These are phyloP conservation scores for Ictidomys tridecemlineatus DNA, from an alignment of 2,113 vertebrate genomes.

Conservation along the genomic window DNA sequence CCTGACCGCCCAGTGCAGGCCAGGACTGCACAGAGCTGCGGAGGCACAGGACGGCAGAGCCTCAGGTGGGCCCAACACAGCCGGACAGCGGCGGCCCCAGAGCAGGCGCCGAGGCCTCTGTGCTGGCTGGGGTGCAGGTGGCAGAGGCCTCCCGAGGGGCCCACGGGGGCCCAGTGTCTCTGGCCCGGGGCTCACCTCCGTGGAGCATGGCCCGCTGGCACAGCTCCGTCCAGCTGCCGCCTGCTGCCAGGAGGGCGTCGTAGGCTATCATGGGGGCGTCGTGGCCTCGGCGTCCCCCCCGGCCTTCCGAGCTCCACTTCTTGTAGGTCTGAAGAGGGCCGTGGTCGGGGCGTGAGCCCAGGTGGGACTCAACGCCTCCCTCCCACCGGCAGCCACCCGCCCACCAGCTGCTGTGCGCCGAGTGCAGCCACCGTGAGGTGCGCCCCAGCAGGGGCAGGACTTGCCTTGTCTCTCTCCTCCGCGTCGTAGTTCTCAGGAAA, in stretches of 20 bases:
- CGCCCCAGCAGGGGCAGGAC: neutral
- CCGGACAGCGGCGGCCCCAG: no score
- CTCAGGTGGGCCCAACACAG: neutral
- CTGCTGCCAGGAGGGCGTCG: slow-evolving; percentile 94
- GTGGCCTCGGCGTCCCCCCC: slow-evolving; percentile 93
- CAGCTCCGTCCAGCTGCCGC: slow-evolving; percentile 92
- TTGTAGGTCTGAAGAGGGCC: slow-evolving; percentile 90
- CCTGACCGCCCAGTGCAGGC: neutral
- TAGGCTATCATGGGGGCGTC: slow-evolving; percentile 99
- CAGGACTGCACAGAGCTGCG: neutral
- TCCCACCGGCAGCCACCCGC: no score
- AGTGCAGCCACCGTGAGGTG: no score
- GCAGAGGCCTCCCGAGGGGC: no score
- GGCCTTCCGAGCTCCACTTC: slow-evolving; percentile 97
- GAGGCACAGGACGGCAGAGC: neutral
- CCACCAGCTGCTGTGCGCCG: no score
- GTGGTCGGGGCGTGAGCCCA: accelerated
- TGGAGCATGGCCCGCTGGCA: slow-evolving; percentile 97
- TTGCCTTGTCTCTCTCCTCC: slow-evolving; percentile 95
- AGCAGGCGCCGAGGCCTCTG: neutral
- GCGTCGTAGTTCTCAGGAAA: slow-evolving; percentile 92
- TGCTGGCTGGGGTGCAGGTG: neutral
- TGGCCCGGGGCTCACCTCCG: slow-evolving; percentile 90
- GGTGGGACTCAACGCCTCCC: neutral
- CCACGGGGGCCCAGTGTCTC: no score